Conservation (phyloP, 2,888 invertebrate species). For the Dryobota labecula region DNA sequence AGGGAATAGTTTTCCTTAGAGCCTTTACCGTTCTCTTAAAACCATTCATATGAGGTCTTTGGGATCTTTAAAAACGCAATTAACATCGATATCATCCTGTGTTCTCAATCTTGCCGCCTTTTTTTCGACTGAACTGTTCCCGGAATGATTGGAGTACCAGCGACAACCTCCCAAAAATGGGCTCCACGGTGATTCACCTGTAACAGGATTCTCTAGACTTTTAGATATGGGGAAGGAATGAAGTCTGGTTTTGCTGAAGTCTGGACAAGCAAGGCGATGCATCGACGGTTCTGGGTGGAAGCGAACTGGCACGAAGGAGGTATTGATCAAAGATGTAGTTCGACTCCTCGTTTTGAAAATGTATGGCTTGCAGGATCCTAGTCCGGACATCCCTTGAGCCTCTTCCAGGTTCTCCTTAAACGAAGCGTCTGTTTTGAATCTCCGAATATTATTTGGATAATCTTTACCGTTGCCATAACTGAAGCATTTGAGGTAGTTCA, state of each 20-base stretch:
- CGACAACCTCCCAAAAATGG: slow-evolving; percentile 29
- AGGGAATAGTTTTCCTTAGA: not conserved
- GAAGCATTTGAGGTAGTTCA: not conserved
- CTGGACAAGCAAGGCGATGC: slow-evolving; percentile 33
- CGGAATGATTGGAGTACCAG: slow-evolving; percentile 4
- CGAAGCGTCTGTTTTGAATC: not conserved
- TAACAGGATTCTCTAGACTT: slow-evolving; percentile 26
- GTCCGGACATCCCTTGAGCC: not conserved
- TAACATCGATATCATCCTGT: too few relatives aligned
- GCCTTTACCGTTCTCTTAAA: not conserved
- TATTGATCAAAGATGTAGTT: not conserved
- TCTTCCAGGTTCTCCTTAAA: not conserved
- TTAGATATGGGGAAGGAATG: slow-evolving; percentile 32
- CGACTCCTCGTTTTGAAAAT: not conserved
- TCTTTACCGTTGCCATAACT: not conserved
- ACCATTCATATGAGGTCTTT: not conserved
- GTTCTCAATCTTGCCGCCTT: not conserved
- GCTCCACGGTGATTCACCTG: not conserved
- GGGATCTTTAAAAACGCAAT: not conserved
- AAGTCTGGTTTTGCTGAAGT: slow-evolving; percentile 36
- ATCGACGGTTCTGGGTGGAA: slow-evolving; percentile 36
- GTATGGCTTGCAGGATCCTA: not conserved
- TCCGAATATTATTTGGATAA: not conserved
- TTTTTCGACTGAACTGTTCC: not conserved
- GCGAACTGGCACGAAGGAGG: slow-evolving; percentile 1